Evolutionary conservation across 2,797 vertebrate species (phyloP), one percentile per base, ranked within the genome.

Genomic region (Gorsachius magnificus): DNA sequence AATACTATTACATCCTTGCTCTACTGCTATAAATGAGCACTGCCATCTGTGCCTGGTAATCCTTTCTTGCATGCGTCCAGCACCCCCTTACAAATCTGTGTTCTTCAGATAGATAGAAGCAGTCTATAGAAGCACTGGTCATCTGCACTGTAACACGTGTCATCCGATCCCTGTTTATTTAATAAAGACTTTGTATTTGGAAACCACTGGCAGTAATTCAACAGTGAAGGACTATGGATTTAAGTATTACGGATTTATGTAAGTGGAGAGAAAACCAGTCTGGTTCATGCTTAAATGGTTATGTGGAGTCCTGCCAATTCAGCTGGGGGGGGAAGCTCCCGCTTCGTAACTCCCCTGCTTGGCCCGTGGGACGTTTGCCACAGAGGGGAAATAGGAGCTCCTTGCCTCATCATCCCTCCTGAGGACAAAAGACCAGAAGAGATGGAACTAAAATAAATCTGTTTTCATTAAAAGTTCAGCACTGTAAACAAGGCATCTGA

Each of bases 141-240:
- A 79, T 87, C 87, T 81, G 80, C 74, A 64, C 60, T 90, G 56
- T 51, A 88, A 90, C 7, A 1, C 33, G 48, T 51, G 58, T 48
- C 51, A 75, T 76, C 69, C 90, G 83, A 94, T 93, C 41, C 50
- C 51, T 64, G 56, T 82, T 96, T 92, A 81, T 86, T 95, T 96
- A 84, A 93, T 94, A 89, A 94, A 68, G 85, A 72, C 28, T 66
- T 95, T 77, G 41, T 24, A 87, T 86, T 87, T 85, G 69, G 75
- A 87, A 95, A 94, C 41, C 41, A 46, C 48, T 87, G 81, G 56
- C 80, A 84, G 71, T n/a, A 85, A 87, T 87, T 92, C 78, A 92
- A n/a, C 50, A 58, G 71, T 65, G 61, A 74, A 89, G 81, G 53
- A 80, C 78, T 74, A 63, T 28, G 31, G 87, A 91, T 93, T 97